Evolutionary conservation across 2,113 vertebrate genomes (phyloP), one percentile per base, ranked within the genome.

Genomic region (Microcebus jonahi): DNA sequence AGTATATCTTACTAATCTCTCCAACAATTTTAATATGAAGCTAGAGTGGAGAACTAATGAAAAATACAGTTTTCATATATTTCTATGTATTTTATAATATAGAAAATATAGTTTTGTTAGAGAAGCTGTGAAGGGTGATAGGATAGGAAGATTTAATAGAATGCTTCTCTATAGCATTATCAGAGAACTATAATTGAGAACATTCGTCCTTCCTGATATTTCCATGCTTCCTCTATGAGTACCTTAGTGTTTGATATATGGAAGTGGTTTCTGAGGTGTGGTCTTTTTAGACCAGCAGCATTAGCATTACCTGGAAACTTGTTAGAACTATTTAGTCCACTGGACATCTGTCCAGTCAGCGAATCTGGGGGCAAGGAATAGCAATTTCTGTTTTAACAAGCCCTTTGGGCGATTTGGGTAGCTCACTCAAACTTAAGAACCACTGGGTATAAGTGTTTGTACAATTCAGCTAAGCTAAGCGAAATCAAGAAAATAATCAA

Each of bases 161-260:
- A 68, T 1, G 14, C 42, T 61, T 80, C 14, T 25, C 27, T 5
- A 6, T 0, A 92, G 29, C 2, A 21, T 77, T 6, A 45, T 6
- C 13, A 17, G 31, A 76, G 53, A 39, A 57, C 59, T 9, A 15
- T 18, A 42, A 8, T 2, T 50, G 13, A 36, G 9, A 45, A 45
- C 1, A 50, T 65, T 25, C 14, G 20, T 25, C 36, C 7, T 48
- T 59, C 21, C 67, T 27, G 18, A 50, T 39, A 45, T 67, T 73
- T 73, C 50, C 10, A 6, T 1, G 34, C 13, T 31, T 89, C 57
- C 67, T 67, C 61, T n/a, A 11, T 18, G 25, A 21, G 45, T 27
- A 3, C 36, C 17, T 77, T 48, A 13, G 31, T 20, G 6, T 2
- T 77, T 39, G 8, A 25, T 20, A 8, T 2, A 9, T 0, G 0